phyloP scores from a whole-genome alignment of 1,140 invertebrate genomes.

The Cephus cinctus region DNA sequence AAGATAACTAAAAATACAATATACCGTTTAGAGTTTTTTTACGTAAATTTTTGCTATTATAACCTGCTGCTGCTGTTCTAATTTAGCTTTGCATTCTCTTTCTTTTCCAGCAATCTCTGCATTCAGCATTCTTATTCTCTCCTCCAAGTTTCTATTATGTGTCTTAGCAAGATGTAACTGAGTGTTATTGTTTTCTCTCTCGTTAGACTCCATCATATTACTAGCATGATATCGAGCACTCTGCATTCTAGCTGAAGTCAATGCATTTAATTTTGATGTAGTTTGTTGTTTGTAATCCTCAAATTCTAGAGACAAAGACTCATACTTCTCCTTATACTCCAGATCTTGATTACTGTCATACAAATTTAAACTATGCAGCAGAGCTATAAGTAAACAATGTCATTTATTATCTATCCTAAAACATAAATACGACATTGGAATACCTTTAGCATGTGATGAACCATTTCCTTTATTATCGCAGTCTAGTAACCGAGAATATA shows the following conservation, averaged over 20 bases:
- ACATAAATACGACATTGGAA: constrained; percentile 7
- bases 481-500: constrained; percentile 39
- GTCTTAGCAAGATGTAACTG: constrained; percentile 57
- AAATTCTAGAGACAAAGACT: constrained; percentile 50
- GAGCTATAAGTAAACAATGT: constrained; percentile 28
- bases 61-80: constrained; percentile 53
- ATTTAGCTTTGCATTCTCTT: constrained; percentile 55
- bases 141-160: constrained; percentile 65
- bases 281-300: constrained; percentile 49
- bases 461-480: constrained; percentile 40
- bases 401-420: constrained; percentile 3
- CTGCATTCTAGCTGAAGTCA: too few species aligned
- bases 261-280: constrained; percentile 29
- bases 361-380: constrained; percentile 37
- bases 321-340: constrained; percentile 57
- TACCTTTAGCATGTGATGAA: constrained; percentile 42
- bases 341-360: constrained; percentile 29
- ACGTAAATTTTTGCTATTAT: neutral
- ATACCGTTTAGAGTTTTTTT: constrained; percentile 3
- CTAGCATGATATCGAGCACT: too few species aligned
- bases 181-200: constrained; percentile 42
- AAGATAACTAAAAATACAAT: constrained; percentile 3
- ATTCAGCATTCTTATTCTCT: constrained; percentile 64
- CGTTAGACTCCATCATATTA: constrained; percentile 28
- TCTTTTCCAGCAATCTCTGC: constrained; percentile 63